Base-by-base conservation (phyloP, 2,797 vertebrate genomes). In the Dipus sagitta region DNA sequence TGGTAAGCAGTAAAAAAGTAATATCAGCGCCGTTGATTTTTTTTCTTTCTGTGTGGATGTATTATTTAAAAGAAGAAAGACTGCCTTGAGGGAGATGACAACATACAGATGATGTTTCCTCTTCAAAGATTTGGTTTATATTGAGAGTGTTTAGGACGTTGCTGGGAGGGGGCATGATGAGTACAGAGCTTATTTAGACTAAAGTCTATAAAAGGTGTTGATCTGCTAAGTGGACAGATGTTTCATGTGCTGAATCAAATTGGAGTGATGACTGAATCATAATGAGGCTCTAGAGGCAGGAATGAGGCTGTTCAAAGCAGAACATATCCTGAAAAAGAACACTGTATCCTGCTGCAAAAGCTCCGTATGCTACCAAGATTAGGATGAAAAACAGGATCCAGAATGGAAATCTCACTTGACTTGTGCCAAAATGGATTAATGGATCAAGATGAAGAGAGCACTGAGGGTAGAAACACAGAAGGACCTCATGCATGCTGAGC, bases 161-260 rank as follows among this genome's bases (percentile, higher is more conserved):
- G 60, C 42, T 80, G 52, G 52, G 52, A 47, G 58, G 14, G 58
- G 28, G 1, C 30, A 87, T 28, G 54, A 62, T 32, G 62, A 85
- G 77, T 86, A 86, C 70, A 67, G 83, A 94, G 92, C 26, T 94
- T 70, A 76, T 81, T 92, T 89, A 92, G 80, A 82, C 64, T 81
- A 92, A 87, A 86, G 91, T 88, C 79, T 94, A 58, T 32, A 75
- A 93, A 94, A 92, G 88, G 90, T 71, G 71, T 24, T 92, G 82
- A 93, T 93, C 52, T 89, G 58, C 86, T 88, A 88, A 76, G 71
- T 24, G 47, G 94, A 93, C 71, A 97, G 92, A 83, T 94, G 90
- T 93, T 92, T 77, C 62, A 64, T 62, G 71, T 76, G 70, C 85
- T 86, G 58, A 95, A 92, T 42, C 82, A 93, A 83, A 94, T 42